Evolutionary conservation across 2,888 invertebrate genomes (phyloP).

Genomic region (Caenorhabditis angaria): DNA sequence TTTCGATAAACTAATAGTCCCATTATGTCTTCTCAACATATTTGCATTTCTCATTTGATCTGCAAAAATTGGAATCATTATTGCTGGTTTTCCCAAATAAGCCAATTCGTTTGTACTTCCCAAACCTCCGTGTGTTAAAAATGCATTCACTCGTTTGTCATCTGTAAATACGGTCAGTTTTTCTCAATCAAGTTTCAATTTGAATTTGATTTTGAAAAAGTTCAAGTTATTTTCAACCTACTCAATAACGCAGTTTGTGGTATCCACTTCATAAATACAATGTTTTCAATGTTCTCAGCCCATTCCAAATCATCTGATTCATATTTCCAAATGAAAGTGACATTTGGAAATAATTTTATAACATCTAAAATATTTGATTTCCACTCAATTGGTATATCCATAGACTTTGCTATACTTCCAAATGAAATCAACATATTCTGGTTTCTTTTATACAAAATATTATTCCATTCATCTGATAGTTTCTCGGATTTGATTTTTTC

Average conservation of each 20-base stretch:
- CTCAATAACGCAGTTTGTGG: conserved; percentile 33
- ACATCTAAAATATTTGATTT: conserved; percentile 14
- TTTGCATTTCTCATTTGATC: conserved; percentile 42
- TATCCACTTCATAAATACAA: conserved; percentile 32
- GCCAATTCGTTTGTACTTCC: conserved; percentile 42
- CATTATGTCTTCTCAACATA: conserved; percentile 37
- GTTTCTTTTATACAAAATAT: conserved; percentile 9
- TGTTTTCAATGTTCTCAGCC: conserved; percentile 17
- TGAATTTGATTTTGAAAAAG: too few relatives aligned
- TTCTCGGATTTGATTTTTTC: conserved; percentile 19
- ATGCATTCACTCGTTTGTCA: conserved; percentile 20
- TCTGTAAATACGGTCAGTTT: too few relatives aligned
- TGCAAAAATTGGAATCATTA: conserved; percentile 44
- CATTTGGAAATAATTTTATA: conserved; percentile 20
- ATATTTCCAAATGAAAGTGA: conserved; percentile 43
- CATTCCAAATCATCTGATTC: conserved; percentile 19
- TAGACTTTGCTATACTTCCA: conserved; percentile 25
- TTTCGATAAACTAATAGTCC: conserved; percentile 29
- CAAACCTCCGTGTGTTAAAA: conserved; percentile 33
- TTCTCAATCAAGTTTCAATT: too few relatives aligned
- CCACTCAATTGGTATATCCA: conserved; percentile 20
- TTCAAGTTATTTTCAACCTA: too few relatives aligned
- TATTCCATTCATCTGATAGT: conserved; percentile 7
- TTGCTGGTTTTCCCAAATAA: conserved; percentile 24
- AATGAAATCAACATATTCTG: conserved; percentile 27